Evolutionary conservation across 2,113 vertebrate genomes (phyloP), one percentile per base, ranked within the genome.

Genomic region (Cebidichthys violaceus): DNA sequence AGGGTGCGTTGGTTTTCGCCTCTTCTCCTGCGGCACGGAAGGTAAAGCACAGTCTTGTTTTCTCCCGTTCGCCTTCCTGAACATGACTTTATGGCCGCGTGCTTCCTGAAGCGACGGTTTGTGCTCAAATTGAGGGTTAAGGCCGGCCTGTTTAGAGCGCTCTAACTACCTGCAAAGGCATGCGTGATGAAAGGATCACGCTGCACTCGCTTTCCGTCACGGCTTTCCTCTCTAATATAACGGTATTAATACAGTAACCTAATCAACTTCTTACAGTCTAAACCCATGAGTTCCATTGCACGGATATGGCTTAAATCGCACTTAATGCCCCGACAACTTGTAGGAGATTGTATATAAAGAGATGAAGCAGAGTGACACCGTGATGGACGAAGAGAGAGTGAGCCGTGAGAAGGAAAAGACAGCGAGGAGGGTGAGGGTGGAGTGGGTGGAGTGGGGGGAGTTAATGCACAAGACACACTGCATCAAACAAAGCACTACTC

Each of bases 401-500:
- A 83, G 82, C 70, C 62, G 41, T 37, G 31, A 67, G 74, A 72
- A 69, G 59, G 61, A 75, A 84, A 84, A 82, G 80, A 83, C 75
- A 55, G 87, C 24, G 37, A 87, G 70, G 76, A 85, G 77, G 73
- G 82, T 69, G 84, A 74, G 75, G 69, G 88, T 78, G 86, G 82
- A 88, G 82, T 84, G 89, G 90, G 93, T 92, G 76, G 90, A 8
- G n/a, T 22, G 22, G 90, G 89, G 93, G 66, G 88, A 84, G 91
- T 94, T 94, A 93, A 95, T 90, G 93, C 93, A 95, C 88, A 94
- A 92, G 96, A 95, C 86, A 94, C 92, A 94, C 95, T 95, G 96
- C 96, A 96, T 96, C 96, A 96, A 96, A 95, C 95, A 93, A 95
- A 94, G 94, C 95, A 95, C 92, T 92, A 94, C 95, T 94, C 91